Evolutionary conservation across 2,113 vertebrate species (phyloP), one percentile per base, ranked within the genome.

Genomic region (Tenrec ecaudatus): DNA sequence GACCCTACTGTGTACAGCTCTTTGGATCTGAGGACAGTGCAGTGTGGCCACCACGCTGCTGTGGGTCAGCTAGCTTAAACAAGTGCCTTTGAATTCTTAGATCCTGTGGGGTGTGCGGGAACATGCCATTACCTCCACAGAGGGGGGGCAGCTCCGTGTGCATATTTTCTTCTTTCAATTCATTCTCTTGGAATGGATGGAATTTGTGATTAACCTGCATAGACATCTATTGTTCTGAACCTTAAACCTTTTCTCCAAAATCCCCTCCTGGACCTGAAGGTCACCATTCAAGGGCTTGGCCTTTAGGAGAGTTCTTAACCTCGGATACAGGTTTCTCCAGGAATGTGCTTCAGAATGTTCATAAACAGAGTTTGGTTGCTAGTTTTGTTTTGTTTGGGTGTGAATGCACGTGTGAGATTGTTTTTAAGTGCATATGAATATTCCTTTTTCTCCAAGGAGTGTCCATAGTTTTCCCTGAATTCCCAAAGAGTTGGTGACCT

Each of bases 171-270:
- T 79, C 82, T 96, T 90, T 89, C 73, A 40, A 25, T 31, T 47
- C 93, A 58, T 31, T 82, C 53, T 81, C 93, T 93, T 84, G 82
- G 94, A 96, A 97, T 89, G 81, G 96, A 89, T 47, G 84, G 94
- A 97, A 93, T 91, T 86, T 95, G 79, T 92, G 94, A 94, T 85
- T 90, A 58, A 68, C 36, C 38, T 60, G 47, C 64, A 92, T 82
- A 91, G 92, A 93, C 73, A 53, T 92, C 88, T 92, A 90, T 93
- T 97, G 90, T 94, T 95, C 73, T 62, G 33, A 96, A 86, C 82
- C 86, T 86, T 47, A 86, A 88, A 66, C 68, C 66, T 95, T 88
- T 92, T 91, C 68, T 91, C 82, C 76, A 85, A 90, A 93, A 73
- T 33, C 57, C n/a, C 89, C 20, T 95, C 95, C 86, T 89, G 82